Evolutionary conservation across 2,888 invertebrate genomes (phyloP).

Genomic region (Diaphora mendica): DNA sequence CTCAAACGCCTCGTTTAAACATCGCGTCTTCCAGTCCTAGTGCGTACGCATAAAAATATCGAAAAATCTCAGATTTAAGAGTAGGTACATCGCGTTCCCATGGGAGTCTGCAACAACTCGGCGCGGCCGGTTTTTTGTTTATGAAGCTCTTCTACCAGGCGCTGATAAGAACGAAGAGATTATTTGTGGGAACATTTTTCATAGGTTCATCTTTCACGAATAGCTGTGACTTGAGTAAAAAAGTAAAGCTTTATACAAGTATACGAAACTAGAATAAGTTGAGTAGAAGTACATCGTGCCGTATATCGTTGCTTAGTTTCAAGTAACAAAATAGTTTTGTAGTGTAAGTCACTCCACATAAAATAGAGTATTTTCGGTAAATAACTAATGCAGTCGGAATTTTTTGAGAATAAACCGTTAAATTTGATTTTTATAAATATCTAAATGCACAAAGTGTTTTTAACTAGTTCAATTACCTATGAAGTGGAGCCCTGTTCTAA

Average conservation of each 20-base stretch:
- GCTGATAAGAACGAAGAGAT: slow-evolving; percentile 30
- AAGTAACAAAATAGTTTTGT: no score
- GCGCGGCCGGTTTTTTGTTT: slow-evolving; percentile 30
- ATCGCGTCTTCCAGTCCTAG: slow-evolving; percentile 13
- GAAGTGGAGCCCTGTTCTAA: neutral
- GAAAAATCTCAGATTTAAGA: slow-evolving; percentile 36
- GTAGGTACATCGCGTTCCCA: slow-evolving; percentile 26
- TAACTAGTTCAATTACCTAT: no score
- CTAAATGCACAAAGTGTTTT: no score
- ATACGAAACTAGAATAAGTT: neutral
- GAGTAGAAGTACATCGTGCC: neutral
- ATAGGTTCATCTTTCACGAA: slow-evolving; percentile 12
- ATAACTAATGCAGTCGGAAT: neutral
- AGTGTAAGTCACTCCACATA: no score
- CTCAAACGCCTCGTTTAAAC: neutral
- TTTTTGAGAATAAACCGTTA: neutral
- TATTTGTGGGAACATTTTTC: slow-evolving; percentile 27
- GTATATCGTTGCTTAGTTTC: neutral
- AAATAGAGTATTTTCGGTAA: no score
- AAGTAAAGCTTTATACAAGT: neutral
- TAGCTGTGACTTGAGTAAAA: neutral
- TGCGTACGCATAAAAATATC: slow-evolving; percentile 40
- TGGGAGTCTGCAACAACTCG: slow-evolving; percentile 39
- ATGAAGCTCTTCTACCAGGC: slow-evolving; percentile 25
- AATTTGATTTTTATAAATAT: neutral